A percentile compares a stretch with the other conserved stretches of the same genome.
Conservation (phyloP, 2,888 invertebrate genomes). For the Clivina fossor region DNA sequence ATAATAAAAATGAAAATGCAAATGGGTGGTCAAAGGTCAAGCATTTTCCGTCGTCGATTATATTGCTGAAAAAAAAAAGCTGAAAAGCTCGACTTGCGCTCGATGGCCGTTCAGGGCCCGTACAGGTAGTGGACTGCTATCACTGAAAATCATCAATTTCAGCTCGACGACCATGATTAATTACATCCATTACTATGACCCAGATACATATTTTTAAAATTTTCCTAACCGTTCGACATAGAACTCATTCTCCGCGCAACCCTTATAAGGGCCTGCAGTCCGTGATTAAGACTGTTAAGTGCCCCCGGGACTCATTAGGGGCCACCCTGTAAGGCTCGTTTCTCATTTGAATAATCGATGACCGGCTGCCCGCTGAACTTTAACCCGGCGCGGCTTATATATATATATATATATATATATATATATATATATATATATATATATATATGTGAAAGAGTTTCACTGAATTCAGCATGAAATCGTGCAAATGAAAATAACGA, state of each 20-base stretch:
- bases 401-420: neutral
- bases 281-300: slow-evolving; percentile 30
- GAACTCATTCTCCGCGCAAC: too few species aligned
- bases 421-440: too few species aligned
- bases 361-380: slow-evolving; percentile 13
- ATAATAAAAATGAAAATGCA: too few species aligned
- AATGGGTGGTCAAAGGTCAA: slow-evolving; percentile 26
- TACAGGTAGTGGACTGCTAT: slow-evolving; percentile 14
- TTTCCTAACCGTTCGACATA: slow-evolving; percentile 21
- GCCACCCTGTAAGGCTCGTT: neutral
- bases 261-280: slow-evolving; percentile 9
- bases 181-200: slow-evolving; percentile 33
- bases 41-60: slow-evolving; percentile 14
- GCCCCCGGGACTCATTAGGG: slow-evolving; percentile 23
- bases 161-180: slow-evolving; percentile 30
- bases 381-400: neutral
- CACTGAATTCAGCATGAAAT: too few species aligned
- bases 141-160: slow-evolving; percentile 33
- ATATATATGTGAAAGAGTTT: too few species aligned
- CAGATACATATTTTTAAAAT: slow-evolving; percentile 34
- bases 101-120: too few species aligned
- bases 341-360: slow-evolving; percentile 31
- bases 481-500: slow-evolving; percentile 25
- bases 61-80: slow-evolving; percentile 6
- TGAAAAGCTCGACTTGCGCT: too few species aligned